A percentile compares a stretch with the other conserved stretches of the same genome.
These are phyloP conservation scores for Scolanthus callimorphus DNA, from an alignment of 92 coral and sea anemone genomes.

Conservation along the genomic window DNA sequence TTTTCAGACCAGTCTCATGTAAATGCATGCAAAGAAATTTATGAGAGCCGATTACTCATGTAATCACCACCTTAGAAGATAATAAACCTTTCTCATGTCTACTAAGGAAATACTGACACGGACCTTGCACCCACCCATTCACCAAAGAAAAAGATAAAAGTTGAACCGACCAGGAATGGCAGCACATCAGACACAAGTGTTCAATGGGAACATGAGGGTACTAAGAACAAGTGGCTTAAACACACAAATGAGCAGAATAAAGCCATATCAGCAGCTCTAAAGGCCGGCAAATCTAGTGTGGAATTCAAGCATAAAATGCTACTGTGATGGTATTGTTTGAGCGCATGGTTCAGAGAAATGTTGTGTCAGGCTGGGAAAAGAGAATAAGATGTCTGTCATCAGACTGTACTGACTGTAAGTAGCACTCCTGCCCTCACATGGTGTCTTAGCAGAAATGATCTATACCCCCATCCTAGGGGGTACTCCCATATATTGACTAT, in stretches of 20 bases:
- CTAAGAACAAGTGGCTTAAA: slow-evolving; percentile 63
- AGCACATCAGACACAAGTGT: background rate
- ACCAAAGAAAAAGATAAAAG: slow-evolving; percentile 38
- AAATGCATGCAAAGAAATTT: too few relatives aligned
- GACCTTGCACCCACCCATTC: too few relatives aligned
- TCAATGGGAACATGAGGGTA: slow-evolving; percentile 69
- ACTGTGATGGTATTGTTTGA: slow-evolving; percentile 62
- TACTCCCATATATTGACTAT: too few relatives aligned
- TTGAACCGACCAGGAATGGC: slow-evolving; percentile 36
- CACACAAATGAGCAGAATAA: slow-evolving; percentile 54
- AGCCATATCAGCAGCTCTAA: slow-evolving; percentile 53
- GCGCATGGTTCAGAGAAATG: slow-evolving; percentile 88
- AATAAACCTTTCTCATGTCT: too few relatives aligned
- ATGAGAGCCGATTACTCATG: too few relatives aligned
- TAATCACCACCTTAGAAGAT: too few relatives aligned
- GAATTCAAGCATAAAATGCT: slow-evolving; percentile 54
- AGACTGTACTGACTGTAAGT: slow-evolving; percentile 54
- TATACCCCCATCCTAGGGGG: too few relatives aligned
- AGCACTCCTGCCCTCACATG: too few relatives aligned
- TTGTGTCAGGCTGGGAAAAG: slow-evolving; percentile 88
- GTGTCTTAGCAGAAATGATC: too few relatives aligned
- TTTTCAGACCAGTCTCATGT: too few relatives aligned
- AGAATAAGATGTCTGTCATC: slow-evolving; percentile 70
- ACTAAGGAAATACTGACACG: too few relatives aligned
- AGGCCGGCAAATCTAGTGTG: slow-evolving; percentile 44